Evolutionary conservation across 2,797 vertebrate species (phyloP), one percentile per base, ranked within the genome.

Genomic region (Myripristis murdjan): DNA sequence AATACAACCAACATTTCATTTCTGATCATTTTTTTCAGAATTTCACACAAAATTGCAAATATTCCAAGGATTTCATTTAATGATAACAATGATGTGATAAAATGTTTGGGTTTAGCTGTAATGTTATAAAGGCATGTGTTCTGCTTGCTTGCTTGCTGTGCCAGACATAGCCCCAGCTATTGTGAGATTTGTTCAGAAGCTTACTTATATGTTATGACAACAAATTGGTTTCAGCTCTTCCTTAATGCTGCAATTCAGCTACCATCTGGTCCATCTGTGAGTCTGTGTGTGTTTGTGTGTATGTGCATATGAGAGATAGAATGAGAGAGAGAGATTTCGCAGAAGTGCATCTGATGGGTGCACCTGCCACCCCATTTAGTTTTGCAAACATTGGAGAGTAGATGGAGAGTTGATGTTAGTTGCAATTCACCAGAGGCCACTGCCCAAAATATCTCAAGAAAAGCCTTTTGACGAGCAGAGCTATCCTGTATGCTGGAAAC

Each of bases 211-310:
- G 67, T 85, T 82, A 73, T 85, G 81, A 71, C 75, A 85, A 82
- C 87, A 81, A 83, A 86, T 75, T 79, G 73, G 71, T 80, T 83
- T 85, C 60, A 52, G 76, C 72, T 82, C 70, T 64, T 54, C 72
- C 58, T 81, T 86, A 82, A 81, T 84, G 71, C 89, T 61, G 77
- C 87, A 84, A 70, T 84, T 89, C 81, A 75, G 65, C 53, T 61
- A 52, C 90, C 91, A 93, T 93, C 89, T 92, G 90, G 73, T 80
- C 87, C 81, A 88, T 90, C 87, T 93, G 89, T 75, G 82, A 67
- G 64, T 72, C 49, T 58, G 14, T 65, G 56, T 72, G 51, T 52
- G 7, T 56, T 41, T 72, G 33, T 77, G 62, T 68, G 31, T 31
- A 51, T 41, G 60, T 55, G 64, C 47, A 35, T 47, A 43, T 54